Conservation (phyloP, 2,888 invertebrate genomes). For the Calameuta filiformis region DNA sequence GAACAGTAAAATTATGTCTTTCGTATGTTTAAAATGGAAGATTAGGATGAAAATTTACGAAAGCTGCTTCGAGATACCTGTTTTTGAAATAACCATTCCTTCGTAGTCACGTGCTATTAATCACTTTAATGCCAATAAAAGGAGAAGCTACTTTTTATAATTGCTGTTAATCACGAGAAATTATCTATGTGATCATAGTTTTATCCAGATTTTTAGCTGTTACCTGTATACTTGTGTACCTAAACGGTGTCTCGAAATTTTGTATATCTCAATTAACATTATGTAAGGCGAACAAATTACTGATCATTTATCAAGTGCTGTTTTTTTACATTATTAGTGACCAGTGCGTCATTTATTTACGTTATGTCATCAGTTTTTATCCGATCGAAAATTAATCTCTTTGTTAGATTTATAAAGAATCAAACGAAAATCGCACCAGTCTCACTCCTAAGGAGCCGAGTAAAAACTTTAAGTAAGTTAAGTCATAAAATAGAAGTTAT, state of each 20-base stretch:
- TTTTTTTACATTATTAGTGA: background rate
- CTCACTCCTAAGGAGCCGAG: background rate
- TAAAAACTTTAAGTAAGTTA: background rate
- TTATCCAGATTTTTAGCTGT: constrained; percentile 18
- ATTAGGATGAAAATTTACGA: constrained; percentile 14
- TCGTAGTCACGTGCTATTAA: constrained; percentile 15
- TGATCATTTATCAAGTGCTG: background rate
- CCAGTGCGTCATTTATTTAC: background rate
- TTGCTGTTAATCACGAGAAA: constrained; percentile 9
- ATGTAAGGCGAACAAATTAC: background rate
- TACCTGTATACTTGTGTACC: constrained; percentile 38
- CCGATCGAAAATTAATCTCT: background rate
- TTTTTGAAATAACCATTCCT: background rate
- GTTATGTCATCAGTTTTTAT: background rate
- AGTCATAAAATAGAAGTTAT: background rate
- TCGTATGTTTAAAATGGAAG: background rate
- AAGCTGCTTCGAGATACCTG: constrained; percentile 25
- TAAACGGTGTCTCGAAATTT: constrained; percentile 22
- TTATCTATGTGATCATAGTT: background rate
- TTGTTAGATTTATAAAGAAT: background rate
- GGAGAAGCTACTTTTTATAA: constrained; percentile 37
- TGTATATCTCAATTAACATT: background rate
- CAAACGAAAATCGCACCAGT: background rate
- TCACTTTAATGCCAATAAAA: constrained; percentile 34
- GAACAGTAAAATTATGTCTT: background rate